Percentiles rank a stretch among this genome's conserved stretches.
phyloP scores from a whole-genome alignment of 2,113 vertebrate genomes.

The Nothoprocta perdicaria region DNA sequence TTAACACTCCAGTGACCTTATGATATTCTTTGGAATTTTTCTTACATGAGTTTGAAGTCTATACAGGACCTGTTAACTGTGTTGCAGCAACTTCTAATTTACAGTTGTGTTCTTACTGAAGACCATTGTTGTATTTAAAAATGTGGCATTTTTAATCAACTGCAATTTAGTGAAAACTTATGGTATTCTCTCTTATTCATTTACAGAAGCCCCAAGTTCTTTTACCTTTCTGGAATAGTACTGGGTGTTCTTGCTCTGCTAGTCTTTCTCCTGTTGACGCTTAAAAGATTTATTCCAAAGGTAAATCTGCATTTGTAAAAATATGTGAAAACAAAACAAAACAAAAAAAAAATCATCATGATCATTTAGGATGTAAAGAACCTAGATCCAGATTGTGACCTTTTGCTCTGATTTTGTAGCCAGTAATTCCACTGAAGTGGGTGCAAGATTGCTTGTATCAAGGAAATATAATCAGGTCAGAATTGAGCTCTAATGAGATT shows the following conservation, averaged over 20 bases:
- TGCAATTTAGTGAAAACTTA: not conserved
- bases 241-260: conserved; percentile 75
- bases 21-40: not conserved
- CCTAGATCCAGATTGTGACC: not conserved
- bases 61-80: not conserved
- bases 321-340: too few relatives aligned
- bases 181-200: conserved; percentile 29
- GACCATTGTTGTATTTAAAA: not conserved
- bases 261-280: conserved; percentile 76
- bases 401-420: not conserved
- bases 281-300: conserved; percentile 79
- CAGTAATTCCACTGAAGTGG: not conserved
- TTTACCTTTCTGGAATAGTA: conserved; percentile 74
- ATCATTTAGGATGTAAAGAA: not conserved
- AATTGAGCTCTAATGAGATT: not conserved
- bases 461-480: not conserved
- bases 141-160: not conserved
- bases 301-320: conserved; percentile 58
- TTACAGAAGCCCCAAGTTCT: conserved; percentile 77
- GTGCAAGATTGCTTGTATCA: not conserved
- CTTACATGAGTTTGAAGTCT: not conserved
- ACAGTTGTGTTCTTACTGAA: not conserved
- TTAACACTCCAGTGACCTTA: not conserved
- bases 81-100: not conserved
- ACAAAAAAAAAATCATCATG: not conserved